A percentile compares a stretch with the other conserved stretches of the same genome.
Conservation (phyloP, 2,113 vertebrate species). For the Zapus hudsonius region DNA sequence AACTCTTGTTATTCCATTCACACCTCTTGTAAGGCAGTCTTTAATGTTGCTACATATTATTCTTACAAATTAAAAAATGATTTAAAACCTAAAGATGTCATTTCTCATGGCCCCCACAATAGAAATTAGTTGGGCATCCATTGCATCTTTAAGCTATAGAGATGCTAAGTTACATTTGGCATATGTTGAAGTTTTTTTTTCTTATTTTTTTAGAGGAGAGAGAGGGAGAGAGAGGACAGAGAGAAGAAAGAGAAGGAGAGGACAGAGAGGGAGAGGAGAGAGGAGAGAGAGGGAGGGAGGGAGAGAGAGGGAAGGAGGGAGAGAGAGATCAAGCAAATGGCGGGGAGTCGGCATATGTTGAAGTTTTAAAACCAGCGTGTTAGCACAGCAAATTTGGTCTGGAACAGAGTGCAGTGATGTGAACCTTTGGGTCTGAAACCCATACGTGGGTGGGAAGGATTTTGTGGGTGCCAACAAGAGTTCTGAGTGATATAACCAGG, state of each 20-base stretch:
- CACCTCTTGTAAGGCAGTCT: not conserved
- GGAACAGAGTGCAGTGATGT: not conserved
- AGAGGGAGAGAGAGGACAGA: too few species aligned
- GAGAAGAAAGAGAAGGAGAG: too few species aligned
- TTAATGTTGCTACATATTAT: not conserved
- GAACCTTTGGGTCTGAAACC: conserved; percentile 7
- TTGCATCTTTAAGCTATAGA: not conserved
- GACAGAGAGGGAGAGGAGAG: too few species aligned
- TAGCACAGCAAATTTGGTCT: not conserved
- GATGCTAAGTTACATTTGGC: not conserved
- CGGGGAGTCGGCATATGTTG: not conserved
- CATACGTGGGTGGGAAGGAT: not conserved
- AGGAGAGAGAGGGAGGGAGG: too few species aligned
- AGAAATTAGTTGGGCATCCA: not conserved
- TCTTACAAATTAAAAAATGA: not conserved
- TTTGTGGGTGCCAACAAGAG: not conserved
- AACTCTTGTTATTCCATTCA: conserved; percentile 11
- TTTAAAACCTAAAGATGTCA: conserved; percentile 17
- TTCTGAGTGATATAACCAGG: not conserved
- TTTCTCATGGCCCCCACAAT: not conserved
- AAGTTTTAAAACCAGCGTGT: not conserved
- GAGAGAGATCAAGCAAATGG: too few species aligned
- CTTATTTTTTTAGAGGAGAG: too few species aligned
- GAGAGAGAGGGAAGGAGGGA: too few species aligned
- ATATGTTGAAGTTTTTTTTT: not conserved